Percentiles rank a stretch among this genome's conserved stretches.
Conservation (phyloP, 2,113 vertebrate species). For the Phrynosoma blainvillii region DNA sequence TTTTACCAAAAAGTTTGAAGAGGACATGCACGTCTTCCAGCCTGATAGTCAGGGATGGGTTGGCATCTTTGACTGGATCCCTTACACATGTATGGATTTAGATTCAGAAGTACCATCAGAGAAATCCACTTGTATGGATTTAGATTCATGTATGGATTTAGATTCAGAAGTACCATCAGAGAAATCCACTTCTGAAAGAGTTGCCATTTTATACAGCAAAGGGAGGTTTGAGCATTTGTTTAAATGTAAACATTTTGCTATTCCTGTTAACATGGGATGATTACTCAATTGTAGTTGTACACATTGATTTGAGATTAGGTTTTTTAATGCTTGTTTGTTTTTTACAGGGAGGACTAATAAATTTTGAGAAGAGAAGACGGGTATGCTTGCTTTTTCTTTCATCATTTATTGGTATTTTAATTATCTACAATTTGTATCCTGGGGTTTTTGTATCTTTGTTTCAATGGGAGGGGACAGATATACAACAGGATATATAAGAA, state of each 20-base stretch:
- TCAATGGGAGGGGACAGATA: not conserved
- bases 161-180: not conserved
- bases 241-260: not conserved
- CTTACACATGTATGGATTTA: not conserved
- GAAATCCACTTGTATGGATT: not conserved
- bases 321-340: constrained; percentile 45
- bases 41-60: not conserved
- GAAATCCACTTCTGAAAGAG: constrained; percentile 1
- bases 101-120: not conserved
- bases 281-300: not conserved
- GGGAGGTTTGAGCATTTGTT: not conserved
- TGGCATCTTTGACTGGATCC: too few relatives aligned
- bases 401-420: not conserved
- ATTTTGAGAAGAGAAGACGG: constrained; percentile 94
- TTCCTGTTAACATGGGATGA: constrained; percentile 5
- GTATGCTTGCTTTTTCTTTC: constrained; percentile 74
- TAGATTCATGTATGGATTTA: not conserved
- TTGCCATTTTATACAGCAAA: constrained; percentile 13
- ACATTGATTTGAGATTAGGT: constrained; percentile 17
- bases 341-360: constrained; percentile 89
- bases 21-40: not conserved
- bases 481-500: not conserved
- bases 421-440: not conserved
- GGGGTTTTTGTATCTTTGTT: not conserved
- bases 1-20: not conserved